Percentiles rank a stretch among this genome's conserved stretches.
phyloP scores from a whole-genome alignment of 2,113 vertebrate genomes.

The Pristiophorus japonicus region DNA sequence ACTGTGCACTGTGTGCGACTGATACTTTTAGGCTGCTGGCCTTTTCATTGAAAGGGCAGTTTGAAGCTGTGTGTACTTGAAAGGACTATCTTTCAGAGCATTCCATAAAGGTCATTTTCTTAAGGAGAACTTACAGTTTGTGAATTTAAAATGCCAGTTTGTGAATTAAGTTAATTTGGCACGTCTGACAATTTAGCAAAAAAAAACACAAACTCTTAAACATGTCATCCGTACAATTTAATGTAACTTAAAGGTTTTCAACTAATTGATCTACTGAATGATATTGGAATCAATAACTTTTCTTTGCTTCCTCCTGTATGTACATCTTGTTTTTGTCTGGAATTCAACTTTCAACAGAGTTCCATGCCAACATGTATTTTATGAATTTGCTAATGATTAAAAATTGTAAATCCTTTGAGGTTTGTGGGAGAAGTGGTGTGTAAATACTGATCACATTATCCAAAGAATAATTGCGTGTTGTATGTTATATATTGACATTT shows the following conservation, averaged over 20 bases:
- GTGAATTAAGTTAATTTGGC: not conserved
- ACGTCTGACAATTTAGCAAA: not conserved
- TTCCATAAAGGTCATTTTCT: conserved; percentile 7
- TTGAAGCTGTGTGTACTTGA: not conserved
- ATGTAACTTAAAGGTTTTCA: not conserved
- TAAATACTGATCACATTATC: conserved; percentile 24
- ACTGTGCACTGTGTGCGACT: conserved; percentile 10
- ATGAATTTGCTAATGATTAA: not conserved
- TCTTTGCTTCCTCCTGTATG: not conserved
- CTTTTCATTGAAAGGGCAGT: conserved; percentile 27
- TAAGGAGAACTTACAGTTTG: not conserved
- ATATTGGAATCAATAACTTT: not conserved
- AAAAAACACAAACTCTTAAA: not conserved
- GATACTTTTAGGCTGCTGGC: conserved; percentile 26
- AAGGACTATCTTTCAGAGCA: not conserved
- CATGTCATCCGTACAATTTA: not conserved
- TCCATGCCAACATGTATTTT: not conserved
- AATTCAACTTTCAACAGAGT: too few relatives aligned
- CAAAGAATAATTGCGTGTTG: conserved; percentile 40
- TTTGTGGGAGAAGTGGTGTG: not conserved
- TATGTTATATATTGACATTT: not conserved
- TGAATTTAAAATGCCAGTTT: not conserved
- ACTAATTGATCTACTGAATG: not conserved
- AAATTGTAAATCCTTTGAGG: not conserved
- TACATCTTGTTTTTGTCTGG: not conserved